Evolutionary conservation across 2,113 vertebrate genomes (phyloP).

Genomic region (Corydoras maculifer): DNA sequence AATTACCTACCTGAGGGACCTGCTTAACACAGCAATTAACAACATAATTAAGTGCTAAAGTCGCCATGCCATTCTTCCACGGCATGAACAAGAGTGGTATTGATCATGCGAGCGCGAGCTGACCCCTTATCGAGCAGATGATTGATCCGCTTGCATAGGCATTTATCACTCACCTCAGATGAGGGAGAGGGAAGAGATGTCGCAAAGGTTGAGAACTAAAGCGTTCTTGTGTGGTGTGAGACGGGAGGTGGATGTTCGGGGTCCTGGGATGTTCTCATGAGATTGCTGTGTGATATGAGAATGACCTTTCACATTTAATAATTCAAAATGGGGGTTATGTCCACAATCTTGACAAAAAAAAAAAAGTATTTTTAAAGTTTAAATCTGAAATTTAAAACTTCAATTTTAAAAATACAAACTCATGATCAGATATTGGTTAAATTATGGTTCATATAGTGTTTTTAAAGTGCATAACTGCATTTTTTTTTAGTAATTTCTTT

Average conservation of each 20-base stretch:
- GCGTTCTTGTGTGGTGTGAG: slow-evolving; percentile 5
- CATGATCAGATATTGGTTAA: too few species aligned
- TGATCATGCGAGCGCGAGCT: slow-evolving; percentile 67
- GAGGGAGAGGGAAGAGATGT: slow-evolving; percentile 10
- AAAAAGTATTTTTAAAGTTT: too few species aligned
- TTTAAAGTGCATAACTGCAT: too few species aligned
- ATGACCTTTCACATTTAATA: slow-evolving; percentile 61
- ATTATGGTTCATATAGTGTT: too few species aligned
- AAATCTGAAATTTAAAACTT: too few species aligned
- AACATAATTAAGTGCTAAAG: slow-evolving; percentile 75
- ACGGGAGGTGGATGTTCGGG: slow-evolving; percentile 47
- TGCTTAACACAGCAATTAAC: slow-evolving; percentile 76
- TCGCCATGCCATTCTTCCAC: slow-evolving; percentile 57
- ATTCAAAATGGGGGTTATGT: slow-evolving; percentile 18
- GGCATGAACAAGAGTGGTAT: slow-evolving; percentile 64
- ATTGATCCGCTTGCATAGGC: slow-evolving; percentile 69
- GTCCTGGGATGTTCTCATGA: slow-evolving; percentile 50
- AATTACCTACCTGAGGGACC: slow-evolving; percentile 67
- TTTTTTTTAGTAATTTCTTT: too few species aligned
- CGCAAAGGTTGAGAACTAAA: neutral
- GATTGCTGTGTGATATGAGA: slow-evolving; percentile 59
- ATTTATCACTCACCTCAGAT: slow-evolving; percentile 57
- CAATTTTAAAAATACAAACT: too few species aligned
- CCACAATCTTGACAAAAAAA: too few species aligned
- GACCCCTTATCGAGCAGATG: slow-evolving; percentile 63